Percentiles rank a stretch among this genome's conserved stretches.
Conservation (phyloP, 1,140 invertebrate genomes). For the Neodiprion lecontei region DNA sequence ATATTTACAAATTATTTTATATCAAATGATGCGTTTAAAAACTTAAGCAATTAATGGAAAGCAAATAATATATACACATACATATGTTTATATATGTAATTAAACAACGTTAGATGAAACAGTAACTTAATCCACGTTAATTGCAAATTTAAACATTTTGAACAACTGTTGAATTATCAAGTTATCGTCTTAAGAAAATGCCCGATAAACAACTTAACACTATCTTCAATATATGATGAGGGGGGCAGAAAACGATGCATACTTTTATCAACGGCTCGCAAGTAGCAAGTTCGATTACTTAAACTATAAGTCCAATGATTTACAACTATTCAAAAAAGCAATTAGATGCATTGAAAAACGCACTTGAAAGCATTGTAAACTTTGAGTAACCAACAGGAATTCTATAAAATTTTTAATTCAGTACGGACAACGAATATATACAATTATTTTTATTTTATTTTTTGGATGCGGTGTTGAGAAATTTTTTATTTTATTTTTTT, state of each 20-base stretch:
- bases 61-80: slow-evolving; percentile 21
- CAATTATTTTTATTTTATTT: background rate
- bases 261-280: background rate
- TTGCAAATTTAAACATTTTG: slow-evolving; percentile 1
- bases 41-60: slow-evolving; percentile 40
- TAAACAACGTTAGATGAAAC: slow-evolving; percentile 9
- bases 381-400: background rate
- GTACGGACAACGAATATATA: background rate
- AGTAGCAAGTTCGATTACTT: background rate
- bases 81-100: slow-evolving; percentile 14
- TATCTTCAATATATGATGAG: background rate
- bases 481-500: background rate
- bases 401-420: background rate
- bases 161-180: background rate
- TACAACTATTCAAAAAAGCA: background rate
- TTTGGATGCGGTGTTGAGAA: background rate
- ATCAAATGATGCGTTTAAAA: slow-evolving; percentile 21
- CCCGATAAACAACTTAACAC: background rate
- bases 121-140: slow-evolving; percentile 5
- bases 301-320: background rate
- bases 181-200: background rate
- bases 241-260: background rate
- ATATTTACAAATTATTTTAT: slow-evolving; percentile 33
- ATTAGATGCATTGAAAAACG: background rate
- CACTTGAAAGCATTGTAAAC: slow-evolving; percentile 7